Base-by-base conservation (phyloP, 2,113 vertebrate genomes). In the Vidua chalybeata region DNA sequence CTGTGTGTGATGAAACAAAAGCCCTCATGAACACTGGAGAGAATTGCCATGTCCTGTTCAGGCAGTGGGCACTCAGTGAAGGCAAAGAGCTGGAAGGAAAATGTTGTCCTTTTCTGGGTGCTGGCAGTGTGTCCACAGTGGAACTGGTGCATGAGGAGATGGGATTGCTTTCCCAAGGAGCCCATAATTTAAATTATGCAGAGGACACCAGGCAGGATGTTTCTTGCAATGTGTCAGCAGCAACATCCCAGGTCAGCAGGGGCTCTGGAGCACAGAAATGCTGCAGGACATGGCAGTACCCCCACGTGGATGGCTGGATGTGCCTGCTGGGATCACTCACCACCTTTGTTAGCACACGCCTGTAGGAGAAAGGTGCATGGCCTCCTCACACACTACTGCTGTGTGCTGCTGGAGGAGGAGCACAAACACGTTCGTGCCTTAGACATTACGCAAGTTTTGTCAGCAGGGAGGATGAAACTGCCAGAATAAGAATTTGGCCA, bases 201-300 rank as follows among this genome's bases (percentile, higher is more conserved):
- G 45, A 39, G 41, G 21, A 31, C 19, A 74, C 8, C 8, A 11
- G 73, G 54, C 3, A 6, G 23, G 48, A 35, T 5, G 2, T 11
- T 49, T 17, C 33, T 23, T 23, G 37, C 56, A 58, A 37, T 15
- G 49, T 41, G 31, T 8, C 49, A 8, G 1, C 31, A 26, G 13
- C 7, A 30, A 11, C 11, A 17, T 5, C 35, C 7, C 10, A 4
- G 46, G 27, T 7, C 31, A 71, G 49, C 28, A 52, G 75, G 45
- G 28, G 12, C 11, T 63, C 28, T 54, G 81, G 73, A 54, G 43
- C 2, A 9, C 41, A 62, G 55, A 27, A 68, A 41, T 11, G 11
- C n/a, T 62, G 13, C 1, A 3, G 16, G 28, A 35, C 0, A 0
- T 8, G 66, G 74, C 48, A 27, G 16, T 4, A 14, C 5, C 52